A percentile compares a stretch with the other conserved stretches of the same genome.
Conservation (phyloP, 2,113 vertebrate species). For the Ceratotherium simum region DNA sequence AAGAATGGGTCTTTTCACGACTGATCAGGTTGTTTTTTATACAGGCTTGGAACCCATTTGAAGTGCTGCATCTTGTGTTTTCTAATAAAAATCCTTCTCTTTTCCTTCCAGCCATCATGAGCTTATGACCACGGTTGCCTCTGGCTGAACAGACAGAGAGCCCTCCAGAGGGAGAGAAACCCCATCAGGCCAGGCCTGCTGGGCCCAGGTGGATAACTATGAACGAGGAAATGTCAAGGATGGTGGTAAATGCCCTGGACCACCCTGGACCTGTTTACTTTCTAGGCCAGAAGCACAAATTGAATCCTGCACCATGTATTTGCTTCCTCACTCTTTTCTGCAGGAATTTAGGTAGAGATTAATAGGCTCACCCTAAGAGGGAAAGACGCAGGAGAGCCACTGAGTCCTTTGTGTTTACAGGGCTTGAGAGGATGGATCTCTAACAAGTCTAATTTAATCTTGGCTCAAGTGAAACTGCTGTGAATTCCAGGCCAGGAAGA, state of each 20-base stretch:
- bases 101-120: not conserved
- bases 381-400: not conserved
- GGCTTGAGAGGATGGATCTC: constrained; percentile 41
- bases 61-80: not conserved
- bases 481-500: constrained; percentile 53
- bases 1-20: not conserved
- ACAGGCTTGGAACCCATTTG: not conserved
- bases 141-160: not conserved
- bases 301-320: not conserved
- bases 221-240: not conserved
- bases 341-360: constrained; percentile 11
- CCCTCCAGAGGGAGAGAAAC: not conserved
- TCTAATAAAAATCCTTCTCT: constrained; percentile 5
- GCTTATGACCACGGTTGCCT: not conserved
- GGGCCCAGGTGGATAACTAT: not conserved
- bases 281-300: constrained; percentile 68
- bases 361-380: not conserved
- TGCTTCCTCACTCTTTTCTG: not conserved
- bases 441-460: constrained; percentile 66
- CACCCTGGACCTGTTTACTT: constrained; percentile 65
- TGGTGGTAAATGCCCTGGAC: constrained; percentile 61
- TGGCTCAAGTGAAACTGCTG: not conserved
- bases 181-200: not conserved
- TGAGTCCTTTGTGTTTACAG: not conserved
- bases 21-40: not conserved